Evolutionary conservation across 2,888 invertebrate species (phyloP), one percentile per base, ranked within the genome.

Genomic region (Eretmocerus hayati): DNA sequence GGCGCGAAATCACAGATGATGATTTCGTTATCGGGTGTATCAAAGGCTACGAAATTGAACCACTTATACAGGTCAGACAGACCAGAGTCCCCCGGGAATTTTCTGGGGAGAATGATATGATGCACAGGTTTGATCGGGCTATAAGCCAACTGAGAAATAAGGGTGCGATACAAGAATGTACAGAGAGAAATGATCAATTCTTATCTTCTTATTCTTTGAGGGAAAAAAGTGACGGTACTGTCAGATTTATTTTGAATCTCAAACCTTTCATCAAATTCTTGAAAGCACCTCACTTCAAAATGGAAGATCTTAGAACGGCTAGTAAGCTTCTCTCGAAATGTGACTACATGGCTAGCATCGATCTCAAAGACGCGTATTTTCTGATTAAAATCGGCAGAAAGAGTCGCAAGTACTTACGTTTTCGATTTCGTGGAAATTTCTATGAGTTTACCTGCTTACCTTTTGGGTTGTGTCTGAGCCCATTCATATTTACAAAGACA

Each of bases 251-350:
- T 15, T 31, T 53, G 13, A 56, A 56, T 35, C 31, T 56, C 1
- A 52, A 53, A 26, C n/a, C 32, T 4, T 16, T 56, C 1, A 54
- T 54, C 43, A 43, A 44, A 33, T 50, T 48, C 23, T 42, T 56
- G 5, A 15, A 9, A 5, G 48, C 33, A 4, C 8, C 32, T 20
- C 56, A 54, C 20, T 56, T 56, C 18, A 54, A 54, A 21, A 9
- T 54, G 3, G 52, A 56, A 43, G 52, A 56, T 21, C 33, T 52
- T 6, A 31, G 46, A 13, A 48, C 54, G 4, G 53, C 48, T 1
- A 15, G 9, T 6, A 39, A 42, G n/a, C 16, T 54, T 18, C 31
- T 50, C 3, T 40, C 18, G 32, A 8, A 19, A 26, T 26, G 31
- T 5, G 32, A 38, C 9, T 58, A 40, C 15, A 39, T 55, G 45